phyloP scores from a whole-genome alignment of 2,797 vertebrate species.

The Iguana delicatissima region DNA sequence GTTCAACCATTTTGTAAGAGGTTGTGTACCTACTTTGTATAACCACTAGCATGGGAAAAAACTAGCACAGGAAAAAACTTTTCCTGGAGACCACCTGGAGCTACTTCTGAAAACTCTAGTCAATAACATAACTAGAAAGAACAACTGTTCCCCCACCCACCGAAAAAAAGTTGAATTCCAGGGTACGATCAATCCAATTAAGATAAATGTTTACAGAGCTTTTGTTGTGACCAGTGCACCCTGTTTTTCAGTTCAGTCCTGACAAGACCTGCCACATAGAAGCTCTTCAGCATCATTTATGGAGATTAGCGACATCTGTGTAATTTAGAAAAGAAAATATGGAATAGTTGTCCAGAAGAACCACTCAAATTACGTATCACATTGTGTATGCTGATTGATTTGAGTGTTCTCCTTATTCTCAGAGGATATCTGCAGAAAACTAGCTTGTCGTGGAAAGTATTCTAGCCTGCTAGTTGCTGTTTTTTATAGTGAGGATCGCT shows the following conservation, averaged over 20 bases:
- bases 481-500: neutral
- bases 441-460: neutral
- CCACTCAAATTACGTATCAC: neutral
- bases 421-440: neutral
- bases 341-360: neutral
- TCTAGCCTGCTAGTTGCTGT: neutral
- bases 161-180: too few species aligned
- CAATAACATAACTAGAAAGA: too few species aligned
- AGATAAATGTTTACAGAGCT: too few species aligned
- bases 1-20: too few species aligned
- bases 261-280: neutral
- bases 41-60: too few species aligned
- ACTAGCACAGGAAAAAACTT: too few species aligned
- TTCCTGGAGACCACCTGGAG: too few species aligned
- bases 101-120: too few species aligned
- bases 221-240: neutral
- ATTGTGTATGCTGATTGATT: neutral
- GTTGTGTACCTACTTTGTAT: too few species aligned
- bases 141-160: accelerated
- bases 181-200: too few species aligned
- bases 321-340: neutral
- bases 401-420: neutral
- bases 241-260: neutral
- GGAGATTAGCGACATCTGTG: too few species aligned
- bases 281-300: neutral